These are phyloP conservation scores for Melanotaenia boesemani DNA, from an alignment of 2,797 vertebrate genomes.

Conservation along the genomic window DNA sequence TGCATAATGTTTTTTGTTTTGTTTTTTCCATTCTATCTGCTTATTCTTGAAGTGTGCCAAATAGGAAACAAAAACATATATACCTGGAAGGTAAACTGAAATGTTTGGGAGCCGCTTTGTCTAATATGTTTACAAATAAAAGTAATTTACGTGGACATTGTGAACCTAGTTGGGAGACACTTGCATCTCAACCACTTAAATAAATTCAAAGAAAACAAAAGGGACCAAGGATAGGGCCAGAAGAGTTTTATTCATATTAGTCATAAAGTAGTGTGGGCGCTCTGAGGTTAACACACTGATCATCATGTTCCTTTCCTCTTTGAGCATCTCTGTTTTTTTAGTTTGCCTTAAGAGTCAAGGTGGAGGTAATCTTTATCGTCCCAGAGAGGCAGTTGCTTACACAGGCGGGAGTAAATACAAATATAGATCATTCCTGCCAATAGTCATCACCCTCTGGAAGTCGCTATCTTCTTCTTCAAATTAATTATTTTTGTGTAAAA, in stretches of 20 bases:
- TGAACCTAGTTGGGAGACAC: background rate
- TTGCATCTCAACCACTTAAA: constrained; percentile 10
- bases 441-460: no score
- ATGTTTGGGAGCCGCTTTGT: background rate
- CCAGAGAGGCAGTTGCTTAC: background rate
- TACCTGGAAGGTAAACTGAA: background rate
- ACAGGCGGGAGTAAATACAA: background rate
- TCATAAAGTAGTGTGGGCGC: background rate
- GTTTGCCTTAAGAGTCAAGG: background rate
- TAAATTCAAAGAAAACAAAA: constrained; percentile 14
- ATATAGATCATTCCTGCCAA: background rate
- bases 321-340: background rate
- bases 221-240: background rate
- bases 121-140: background rate
- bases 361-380: background rate
- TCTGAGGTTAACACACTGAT: background rate
- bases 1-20: background rate
- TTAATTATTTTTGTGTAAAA: no score
- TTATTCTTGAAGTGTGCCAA: fast-evolving
- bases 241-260: background rate
- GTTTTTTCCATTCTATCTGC: background rate
- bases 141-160: background rate
- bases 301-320: background rate
- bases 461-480: no score
- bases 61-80: background rate